Conservation (phyloP, 2,113 vertebrate species). For the Coturnix japonica region DNA sequence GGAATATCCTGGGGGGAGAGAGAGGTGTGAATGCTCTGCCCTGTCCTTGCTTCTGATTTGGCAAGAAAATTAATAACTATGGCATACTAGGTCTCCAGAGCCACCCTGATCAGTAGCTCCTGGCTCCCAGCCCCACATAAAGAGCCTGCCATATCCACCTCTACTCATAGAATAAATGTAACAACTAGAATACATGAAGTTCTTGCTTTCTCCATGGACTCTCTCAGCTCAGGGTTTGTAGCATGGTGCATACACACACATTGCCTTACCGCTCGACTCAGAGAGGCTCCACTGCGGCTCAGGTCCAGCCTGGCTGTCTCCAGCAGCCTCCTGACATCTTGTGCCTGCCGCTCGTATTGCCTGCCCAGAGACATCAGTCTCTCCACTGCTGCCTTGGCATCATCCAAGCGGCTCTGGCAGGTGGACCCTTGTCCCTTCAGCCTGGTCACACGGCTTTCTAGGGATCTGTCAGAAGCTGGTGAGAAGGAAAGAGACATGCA, state of each 20-base stretch:
- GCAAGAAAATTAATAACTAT: background rate
- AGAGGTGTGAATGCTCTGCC: background rate
- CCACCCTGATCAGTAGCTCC: background rate
- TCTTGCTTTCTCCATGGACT: background rate
- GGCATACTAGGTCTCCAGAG: fast-evolving
- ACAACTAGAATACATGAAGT: background rate
- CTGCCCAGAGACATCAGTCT: conserved; percentile 55
- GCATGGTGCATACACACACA: fast-evolving
- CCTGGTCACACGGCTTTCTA: conserved; percentile 76
- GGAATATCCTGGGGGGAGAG: conserved; percentile 77
- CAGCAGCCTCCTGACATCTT: conserved; percentile 73
- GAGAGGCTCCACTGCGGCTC: conserved; percentile 55
- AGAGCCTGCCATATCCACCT: background rate
- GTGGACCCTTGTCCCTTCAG: conserved; percentile 72
- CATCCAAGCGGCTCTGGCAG: conserved; percentile 70
- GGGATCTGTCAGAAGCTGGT: conserved; percentile 75
- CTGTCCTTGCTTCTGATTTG: background rate
- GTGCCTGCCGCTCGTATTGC: conserved; percentile 73
- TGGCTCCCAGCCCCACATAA: background rate
- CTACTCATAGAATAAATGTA: background rate
- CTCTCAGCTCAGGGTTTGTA: background rate
- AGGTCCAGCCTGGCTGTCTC: conserved; percentile 77
- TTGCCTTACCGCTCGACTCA: conserved; percentile 76
- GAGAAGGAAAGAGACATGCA: background rate
- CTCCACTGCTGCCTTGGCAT: conserved; percentile 39